Evolutionary conservation across 37 sponge, comb jelly and placozoan genomes (phyloP), one percentile per base, ranked within the genome.

Genomic region (Cladorhizidae sp.): DNA sequence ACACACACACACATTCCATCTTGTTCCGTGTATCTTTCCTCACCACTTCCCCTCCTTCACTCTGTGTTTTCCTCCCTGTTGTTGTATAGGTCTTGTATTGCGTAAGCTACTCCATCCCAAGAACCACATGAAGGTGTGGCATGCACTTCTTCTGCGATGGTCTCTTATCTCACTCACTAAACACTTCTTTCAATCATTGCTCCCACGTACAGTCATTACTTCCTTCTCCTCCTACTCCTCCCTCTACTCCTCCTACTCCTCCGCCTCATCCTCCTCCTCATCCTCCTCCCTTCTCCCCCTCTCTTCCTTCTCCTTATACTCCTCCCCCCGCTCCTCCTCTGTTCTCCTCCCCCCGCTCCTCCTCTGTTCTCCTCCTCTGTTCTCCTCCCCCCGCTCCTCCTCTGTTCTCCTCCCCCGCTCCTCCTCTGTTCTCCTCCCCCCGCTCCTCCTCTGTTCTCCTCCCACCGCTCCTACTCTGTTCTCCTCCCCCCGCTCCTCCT

Each of bases 51-150:
- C 5, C 12, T 63, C 64, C 25, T 11, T 9, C 39, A 7, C 21
- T 17, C 31, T 38, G 39, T 67, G 7, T 9, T 80, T 11, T 25
- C 31, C 76, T 56, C 41, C 72, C 21, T 45, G 6, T 76, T 15
- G 38, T 40, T 77, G 35, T n/a, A 20, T 64, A 94, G 95, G 95
- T 91, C 40, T 87, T 31, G 55, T 94, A 0, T 70, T 94, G 15
- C 49, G 88, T 8, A 94, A 94, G 70, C 39, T 94, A 54, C 78
- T 94, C 18, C 95, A 94, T 65, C 89, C 91, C 3, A 83, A 87
- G 64, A 94, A 94, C 55, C 51, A 37, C 7, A 50, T 83, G 49
- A 73, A 80, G 69, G 91, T 85, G 55, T 20, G 70, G 7, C 22
- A 39, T 42, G 41, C 15, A 62, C 40, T 42, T 29, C 25, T 14